These are phyloP conservation scores for Pogonomyrmex barbatus DNA, from an alignment of 1,140 invertebrate species.

Conservation along the genomic window DNA sequence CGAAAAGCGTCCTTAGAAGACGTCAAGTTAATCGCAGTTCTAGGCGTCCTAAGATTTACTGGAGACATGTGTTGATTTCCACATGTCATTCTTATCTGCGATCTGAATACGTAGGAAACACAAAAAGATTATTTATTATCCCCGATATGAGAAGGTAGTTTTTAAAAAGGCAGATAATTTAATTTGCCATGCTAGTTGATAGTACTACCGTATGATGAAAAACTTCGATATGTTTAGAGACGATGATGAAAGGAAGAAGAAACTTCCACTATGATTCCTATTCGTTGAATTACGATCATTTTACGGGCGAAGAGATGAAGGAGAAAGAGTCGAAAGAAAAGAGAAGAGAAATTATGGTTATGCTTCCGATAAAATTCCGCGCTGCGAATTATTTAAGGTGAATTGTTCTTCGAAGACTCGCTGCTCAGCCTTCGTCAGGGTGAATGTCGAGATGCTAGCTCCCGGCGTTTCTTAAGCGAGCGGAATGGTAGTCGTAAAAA, in stretches of 20 bases:
- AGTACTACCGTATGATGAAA: not conserved
- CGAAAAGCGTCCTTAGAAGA: not conserved
- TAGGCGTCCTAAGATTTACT: not conserved
- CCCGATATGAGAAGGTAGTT: not conserved
- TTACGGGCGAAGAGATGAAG: constrained; percentile 37
- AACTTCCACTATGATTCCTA: not conserved
- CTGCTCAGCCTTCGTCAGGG: not conserved
- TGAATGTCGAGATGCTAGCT: constrained; percentile 20
- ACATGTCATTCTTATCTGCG: not conserved
- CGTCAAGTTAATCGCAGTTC: constrained; percentile 26
- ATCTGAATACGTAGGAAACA: not conserved
- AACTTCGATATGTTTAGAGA: constrained; percentile 14
- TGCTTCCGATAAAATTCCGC: constrained; percentile 64
- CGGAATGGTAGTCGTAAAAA: constrained; percentile 57
- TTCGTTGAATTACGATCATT: constrained; percentile 55
- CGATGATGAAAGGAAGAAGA: not conserved
- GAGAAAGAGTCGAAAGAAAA: not conserved
- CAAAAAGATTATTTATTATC: not conserved
- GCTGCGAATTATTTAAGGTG: constrained; percentile 70
- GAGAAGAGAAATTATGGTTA: constrained; percentile 49
- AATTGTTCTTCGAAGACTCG: constrained; percentile 53
- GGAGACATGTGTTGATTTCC: not conserved
- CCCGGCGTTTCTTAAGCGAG: constrained; percentile 34
- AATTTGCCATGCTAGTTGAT: not conserved
- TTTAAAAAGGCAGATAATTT: not conserved